A percentile compares a stretch with the other conserved stretches of the same genome.
Conservation (phyloP, 2,888 invertebrate genomes). For the Oligia strigilis region DNA sequence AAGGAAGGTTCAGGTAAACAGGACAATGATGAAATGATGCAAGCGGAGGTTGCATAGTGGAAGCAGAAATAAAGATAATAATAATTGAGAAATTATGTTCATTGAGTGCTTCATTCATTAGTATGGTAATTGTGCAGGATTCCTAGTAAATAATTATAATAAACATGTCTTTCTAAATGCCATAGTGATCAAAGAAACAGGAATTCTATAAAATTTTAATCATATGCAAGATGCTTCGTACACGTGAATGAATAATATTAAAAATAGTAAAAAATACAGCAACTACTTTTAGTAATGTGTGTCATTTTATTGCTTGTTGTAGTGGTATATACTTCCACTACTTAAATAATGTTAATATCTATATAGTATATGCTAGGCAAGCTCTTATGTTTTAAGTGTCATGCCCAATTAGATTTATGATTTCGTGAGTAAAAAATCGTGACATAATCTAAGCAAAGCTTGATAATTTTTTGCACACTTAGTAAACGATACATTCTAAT, state of each 20-base stretch:
- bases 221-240: slow-evolving; percentile 2
- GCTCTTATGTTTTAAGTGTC: background rate
- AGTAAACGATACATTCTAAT: slow-evolving; percentile 9
- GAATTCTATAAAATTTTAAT: slow-evolving; percentile 24
- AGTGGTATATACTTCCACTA: background rate
- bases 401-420: background rate
- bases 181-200: slow-evolving; percentile 12
- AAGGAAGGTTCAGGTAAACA: too few species aligned
- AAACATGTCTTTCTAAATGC: slow-evolving; percentile 25
- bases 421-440: slow-evolving; percentile 8
- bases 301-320: background rate
- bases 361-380: background rate
- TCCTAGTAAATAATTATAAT: slow-evolving; percentile 11
- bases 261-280: background rate
- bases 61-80: background rate
- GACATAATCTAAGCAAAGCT: background rate
- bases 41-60: background rate
- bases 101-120: background rate
- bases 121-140: slow-evolving; percentile 18
- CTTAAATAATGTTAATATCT: background rate
- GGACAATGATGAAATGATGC: background rate
- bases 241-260: slow-evolving; percentile 15
- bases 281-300: background rate
- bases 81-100: background rate
- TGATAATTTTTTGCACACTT: background rate